A percentile compares a stretch with the other conserved stretches of the same genome.
phyloP scores from a whole-genome alignment of 2,888 invertebrate species.

The Steromphala cineraria region DNA sequence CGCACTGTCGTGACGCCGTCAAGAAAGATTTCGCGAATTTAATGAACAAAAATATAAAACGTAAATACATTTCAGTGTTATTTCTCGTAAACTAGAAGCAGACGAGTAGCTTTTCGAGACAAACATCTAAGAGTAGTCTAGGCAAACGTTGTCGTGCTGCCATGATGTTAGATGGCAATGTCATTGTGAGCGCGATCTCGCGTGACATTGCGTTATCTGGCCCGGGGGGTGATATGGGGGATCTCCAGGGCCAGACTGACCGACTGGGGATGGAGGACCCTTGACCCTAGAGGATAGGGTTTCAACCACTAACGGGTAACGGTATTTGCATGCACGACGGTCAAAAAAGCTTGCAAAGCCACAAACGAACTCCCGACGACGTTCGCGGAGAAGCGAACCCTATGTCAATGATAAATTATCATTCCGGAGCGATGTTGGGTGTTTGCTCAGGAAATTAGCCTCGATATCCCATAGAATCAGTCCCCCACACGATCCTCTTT shows the following conservation, averaged over 20 bases:
- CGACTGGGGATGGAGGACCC: not conserved
- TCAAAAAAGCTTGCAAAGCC: too few species aligned
- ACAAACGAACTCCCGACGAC: too few species aligned
- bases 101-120: not conserved
- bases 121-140: not conserved
- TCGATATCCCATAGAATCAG: not conserved
- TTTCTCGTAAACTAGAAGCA: too few species aligned
- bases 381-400: not conserved
- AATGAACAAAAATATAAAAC: too few species aligned
- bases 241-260: not conserved
- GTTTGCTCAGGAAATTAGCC: constrained; percentile 10
- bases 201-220: not conserved
- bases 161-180: not conserved
- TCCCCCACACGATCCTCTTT: not conserved
- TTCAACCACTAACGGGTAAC: not conserved
- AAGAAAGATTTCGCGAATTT: too few species aligned
- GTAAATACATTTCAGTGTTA: too few species aligned
- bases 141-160: not conserved
- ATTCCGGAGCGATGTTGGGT: not conserved
- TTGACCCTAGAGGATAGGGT: constrained; percentile 2
- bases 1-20: too few species aligned
- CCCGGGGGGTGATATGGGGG: not conserved
- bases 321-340: not conserved
- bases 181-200: not conserved
- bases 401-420: constrained; percentile 5